Percentiles rank a stretch among this genome's conserved stretches.
These are phyloP conservation scores for Gracilinanus agilis DNA, from an alignment of 2,113 vertebrate species.

Conservation along the genomic window DNA sequence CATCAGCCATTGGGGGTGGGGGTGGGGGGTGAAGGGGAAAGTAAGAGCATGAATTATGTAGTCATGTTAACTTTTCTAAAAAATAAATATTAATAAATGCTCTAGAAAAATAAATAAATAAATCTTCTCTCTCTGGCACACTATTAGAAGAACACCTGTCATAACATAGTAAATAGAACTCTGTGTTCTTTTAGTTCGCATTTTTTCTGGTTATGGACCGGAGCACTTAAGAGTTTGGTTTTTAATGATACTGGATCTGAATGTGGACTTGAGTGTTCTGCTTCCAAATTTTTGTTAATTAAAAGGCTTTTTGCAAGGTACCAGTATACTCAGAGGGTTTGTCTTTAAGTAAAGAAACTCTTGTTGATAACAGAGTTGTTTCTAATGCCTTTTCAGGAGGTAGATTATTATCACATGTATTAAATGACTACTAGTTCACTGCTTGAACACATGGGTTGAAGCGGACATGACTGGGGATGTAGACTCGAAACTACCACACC, in stretches of 20 bases:
- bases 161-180: not conserved
- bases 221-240: not conserved
- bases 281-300: not conserved
- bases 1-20: no score
- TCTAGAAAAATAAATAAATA: no score
- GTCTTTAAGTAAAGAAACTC: not conserved
- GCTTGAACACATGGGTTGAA: no score
- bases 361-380: not conserved
- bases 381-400: not conserved
- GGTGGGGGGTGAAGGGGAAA: no score
- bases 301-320: not conserved
- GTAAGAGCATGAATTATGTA: no score
- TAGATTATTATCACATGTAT: not conserved
- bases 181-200: not conserved
- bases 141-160: not conserved
- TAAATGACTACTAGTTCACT: not conserved
- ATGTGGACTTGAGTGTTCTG: not conserved
- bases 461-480: no score
- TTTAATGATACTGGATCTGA: not conserved
- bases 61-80: no score
- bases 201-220: not conserved
- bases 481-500: no score
- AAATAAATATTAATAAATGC: no score
- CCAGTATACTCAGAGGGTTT: not conserved
- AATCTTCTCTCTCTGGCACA: not conserved